Evolutionary conservation across 2,888 invertebrate genomes (phyloP).

Genomic region (Paralinhomoeus sp.): DNA sequence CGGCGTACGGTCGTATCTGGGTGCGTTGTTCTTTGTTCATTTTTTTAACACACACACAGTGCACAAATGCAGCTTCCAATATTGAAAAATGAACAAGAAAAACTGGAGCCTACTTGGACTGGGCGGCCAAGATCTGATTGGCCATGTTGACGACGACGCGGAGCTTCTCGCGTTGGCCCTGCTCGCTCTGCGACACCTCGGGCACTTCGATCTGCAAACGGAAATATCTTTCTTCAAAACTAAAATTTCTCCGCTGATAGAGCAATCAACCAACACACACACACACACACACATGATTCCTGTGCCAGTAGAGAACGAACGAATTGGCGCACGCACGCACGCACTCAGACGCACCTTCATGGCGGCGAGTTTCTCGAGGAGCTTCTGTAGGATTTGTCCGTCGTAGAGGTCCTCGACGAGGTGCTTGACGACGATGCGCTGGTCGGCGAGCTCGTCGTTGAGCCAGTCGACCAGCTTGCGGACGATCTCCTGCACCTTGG

Average conservation of each 20-base stretch:
- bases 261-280: no score
- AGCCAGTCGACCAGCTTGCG: conserved; percentile 80
- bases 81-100: no score
- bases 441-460: conserved; percentile 82
- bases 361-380: conserved; percentile 32
- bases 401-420: conserved; percentile 91
- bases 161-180: conserved; percentile 73
- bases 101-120: conserved; percentile 10
- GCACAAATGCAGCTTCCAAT: no score
- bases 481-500: conserved; percentile 34
- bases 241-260: no score
- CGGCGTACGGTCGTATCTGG: no score
- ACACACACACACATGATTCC: no score
- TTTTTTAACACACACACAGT: no score
- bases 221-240: conserved; percentile 61
- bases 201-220: conserved; percentile 75
- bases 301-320: no score
- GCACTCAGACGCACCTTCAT: conserved; percentile 10
- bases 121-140: conserved; percentile 49
- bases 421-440: conserved; percentile 85
- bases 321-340: no score
- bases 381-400: conserved; percentile 59
- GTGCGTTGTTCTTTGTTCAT: no score
- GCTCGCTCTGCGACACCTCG: conserved; percentile 93
- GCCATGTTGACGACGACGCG: conserved; percentile 63